phyloP scores from a whole-genome alignment of 2,888 invertebrate species.

The Ormyrus pomaceus region DNA sequence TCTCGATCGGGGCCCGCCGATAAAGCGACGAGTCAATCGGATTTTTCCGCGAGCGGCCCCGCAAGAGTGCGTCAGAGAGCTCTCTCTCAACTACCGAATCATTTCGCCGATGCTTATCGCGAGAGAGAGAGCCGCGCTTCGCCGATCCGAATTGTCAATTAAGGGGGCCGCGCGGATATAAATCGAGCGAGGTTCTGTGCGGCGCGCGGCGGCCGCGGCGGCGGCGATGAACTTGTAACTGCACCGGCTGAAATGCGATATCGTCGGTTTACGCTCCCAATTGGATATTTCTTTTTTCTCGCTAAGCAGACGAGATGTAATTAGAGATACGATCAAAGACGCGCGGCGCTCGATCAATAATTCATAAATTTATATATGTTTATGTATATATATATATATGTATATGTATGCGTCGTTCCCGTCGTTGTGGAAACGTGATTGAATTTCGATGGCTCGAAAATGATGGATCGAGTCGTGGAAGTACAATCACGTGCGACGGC shows the following conservation, averaged over 20 bases:
- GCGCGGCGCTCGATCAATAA: conserved; percentile 38
- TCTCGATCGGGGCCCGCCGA: conserved; percentile 39
- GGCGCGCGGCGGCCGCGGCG: not conserved
- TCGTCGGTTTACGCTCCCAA: not conserved
- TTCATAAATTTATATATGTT: conserved; percentile 37
- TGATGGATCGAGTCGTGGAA: no score
- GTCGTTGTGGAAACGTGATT: conserved; percentile 29
- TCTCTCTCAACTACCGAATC: conserved; percentile 41
- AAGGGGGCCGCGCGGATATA: conserved; percentile 6
- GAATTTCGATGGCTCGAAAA: conserved; percentile 41
- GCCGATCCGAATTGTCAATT: conserved; percentile 25
- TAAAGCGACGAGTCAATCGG: conserved; percentile 51
- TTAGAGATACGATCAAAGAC: conserved; percentile 31
- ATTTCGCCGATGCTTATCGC: conserved; percentile 22
- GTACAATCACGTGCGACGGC: no score
- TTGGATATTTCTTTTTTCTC: not conserved
- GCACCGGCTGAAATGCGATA: not conserved
- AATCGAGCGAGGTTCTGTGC: not conserved
- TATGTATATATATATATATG: no score
- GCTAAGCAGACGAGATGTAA: conserved; percentile 10
- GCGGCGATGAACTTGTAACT: not conserved
- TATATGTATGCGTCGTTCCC: not conserved
- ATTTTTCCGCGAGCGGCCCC: conserved; percentile 18
- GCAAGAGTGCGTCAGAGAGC: not conserved
- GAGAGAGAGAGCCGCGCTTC: no score